Evolutionary conservation across 2,888 invertebrate species (phyloP).

Genomic region (Bimastos eiseni): DNA sequence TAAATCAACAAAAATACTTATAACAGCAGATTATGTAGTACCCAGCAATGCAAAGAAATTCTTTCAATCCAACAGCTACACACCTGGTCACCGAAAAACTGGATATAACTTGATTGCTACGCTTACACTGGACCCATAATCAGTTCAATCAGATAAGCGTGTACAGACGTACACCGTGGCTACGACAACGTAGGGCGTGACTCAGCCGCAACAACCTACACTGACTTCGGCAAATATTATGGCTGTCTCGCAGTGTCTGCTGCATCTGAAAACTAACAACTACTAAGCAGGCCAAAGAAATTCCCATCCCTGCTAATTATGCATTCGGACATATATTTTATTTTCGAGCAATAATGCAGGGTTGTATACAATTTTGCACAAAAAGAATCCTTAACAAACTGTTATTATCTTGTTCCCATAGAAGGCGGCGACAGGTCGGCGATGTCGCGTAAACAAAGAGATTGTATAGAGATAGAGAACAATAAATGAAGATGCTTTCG

Average conservation of each 20-base stretch:
- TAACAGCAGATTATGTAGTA: not conserved
- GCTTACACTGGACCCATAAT: not conserved
- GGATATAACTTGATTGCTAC: not conserved
- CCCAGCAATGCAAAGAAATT: not conserved
- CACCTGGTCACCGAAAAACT: slow-evolving; percentile 23
- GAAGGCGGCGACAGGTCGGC: not conserved
- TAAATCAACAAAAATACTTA: not conserved
- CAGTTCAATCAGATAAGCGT: not conserved
- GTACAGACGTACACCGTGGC: not conserved
- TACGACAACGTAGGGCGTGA: not conserved
- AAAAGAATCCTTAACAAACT: not conserved
- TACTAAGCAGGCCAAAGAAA: not conserved
- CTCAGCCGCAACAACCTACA: not conserved
- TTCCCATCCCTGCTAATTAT: not conserved
- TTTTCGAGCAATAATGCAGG: not conserved
- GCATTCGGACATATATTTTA: not conserved
- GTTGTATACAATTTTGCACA: not conserved
- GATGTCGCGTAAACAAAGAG: not conserved
- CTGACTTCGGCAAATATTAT: not conserved
- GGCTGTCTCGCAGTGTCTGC: too few species aligned
- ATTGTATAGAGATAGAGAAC: not conserved
- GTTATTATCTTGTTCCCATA: not conserved
- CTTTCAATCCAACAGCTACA: not conserved
- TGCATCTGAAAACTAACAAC: not conserved
- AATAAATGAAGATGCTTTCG: not conserved